Evolutionary conservation across 2,113 vertebrate species (phyloP), one percentile per base, ranked within the genome.

Genomic region (Ptilorrhoa leucosticta): DNA sequence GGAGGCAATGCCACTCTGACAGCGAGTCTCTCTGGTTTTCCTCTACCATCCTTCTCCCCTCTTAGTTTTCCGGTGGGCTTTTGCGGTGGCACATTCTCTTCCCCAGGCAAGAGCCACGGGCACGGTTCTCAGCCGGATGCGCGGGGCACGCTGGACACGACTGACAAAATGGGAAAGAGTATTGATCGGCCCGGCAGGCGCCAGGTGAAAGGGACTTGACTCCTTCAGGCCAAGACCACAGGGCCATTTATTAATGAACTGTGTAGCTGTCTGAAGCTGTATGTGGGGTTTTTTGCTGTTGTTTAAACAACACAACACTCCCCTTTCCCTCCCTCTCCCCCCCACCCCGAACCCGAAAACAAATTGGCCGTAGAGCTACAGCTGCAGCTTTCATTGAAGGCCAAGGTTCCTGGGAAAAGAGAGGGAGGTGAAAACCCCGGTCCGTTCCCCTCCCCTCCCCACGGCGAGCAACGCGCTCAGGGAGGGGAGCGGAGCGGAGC

Each of bases 171-270:
- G 47, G n/a, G 83, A 20, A 27, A 15, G 68, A 37, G 39, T 51
- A 75, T 70, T 64, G 89, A 94, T 94, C 17, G 2, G 64, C 61
- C 83, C 3, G 23, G 60, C 11, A 21, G 87, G 83, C 28, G 24
- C 94, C 96, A 94, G 96, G 95, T 96, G 97, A 95, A 93, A 53
- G 88, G 76, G 86, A 81, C 86, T 66, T 13, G 77, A 35, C 82
- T 89, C 44, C 93, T 80, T 18, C 7, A 45, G 65, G 57, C 94
- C 90, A 64, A 70, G 96, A 95, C 92, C 91, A 83, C 57, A 87
- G 68, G 79, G 56, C 73, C 15, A 9, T 92, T 93, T 93, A 82
- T 94, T 95, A 94, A 93, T 72, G 93, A 89, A 84, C 50, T 53
- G 91, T 94, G 85, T 60, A 93, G 92, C 53, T 66, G 48, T 58